Percentiles rank a stretch among this genome's conserved stretches.
These are phyloP conservation scores for Epizoanthus illoricatus DNA, from an alignment of 92 coral and sea anemone species.

Conservation along the genomic window DNA sequence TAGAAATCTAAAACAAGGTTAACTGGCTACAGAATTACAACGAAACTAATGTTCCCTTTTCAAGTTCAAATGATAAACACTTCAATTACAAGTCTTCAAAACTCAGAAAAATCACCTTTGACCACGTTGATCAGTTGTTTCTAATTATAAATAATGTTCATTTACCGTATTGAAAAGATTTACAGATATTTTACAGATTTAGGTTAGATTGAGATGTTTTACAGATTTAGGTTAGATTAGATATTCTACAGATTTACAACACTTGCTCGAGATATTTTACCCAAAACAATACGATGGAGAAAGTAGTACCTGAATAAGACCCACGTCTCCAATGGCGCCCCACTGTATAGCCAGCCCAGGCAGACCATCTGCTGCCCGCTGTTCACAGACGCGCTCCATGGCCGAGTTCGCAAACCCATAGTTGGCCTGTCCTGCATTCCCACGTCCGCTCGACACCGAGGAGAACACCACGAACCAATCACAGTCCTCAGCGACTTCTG, in stretches of 20 bases:
- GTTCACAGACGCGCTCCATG: constrained; percentile 81
- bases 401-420: constrained; percentile 86
- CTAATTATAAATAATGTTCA: no score
- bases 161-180: no score
- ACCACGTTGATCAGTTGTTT: no score
- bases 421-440: constrained; percentile 82
- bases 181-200: no score
- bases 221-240: no score
- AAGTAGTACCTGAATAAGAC: constrained; percentile 67
- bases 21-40: not conserved
- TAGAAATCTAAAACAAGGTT: no score
- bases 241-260: no score
- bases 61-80: no score
- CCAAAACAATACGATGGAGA: not conserved
- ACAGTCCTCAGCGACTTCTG: constrained; percentile 57
- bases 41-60: not conserved
- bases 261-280: no score
- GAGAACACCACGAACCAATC: constrained; percentile 89
- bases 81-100: no score
- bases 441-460: constrained; percentile 84
- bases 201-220: no score
- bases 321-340: constrained; percentile 91
- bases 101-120: no score
- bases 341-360: constrained; percentile 85
- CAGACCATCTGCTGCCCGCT: constrained; percentile 67